phyloP scores from a whole-genome alignment of 2,797 vertebrate species.

The Ctenopoma kingsleyae region DNA sequence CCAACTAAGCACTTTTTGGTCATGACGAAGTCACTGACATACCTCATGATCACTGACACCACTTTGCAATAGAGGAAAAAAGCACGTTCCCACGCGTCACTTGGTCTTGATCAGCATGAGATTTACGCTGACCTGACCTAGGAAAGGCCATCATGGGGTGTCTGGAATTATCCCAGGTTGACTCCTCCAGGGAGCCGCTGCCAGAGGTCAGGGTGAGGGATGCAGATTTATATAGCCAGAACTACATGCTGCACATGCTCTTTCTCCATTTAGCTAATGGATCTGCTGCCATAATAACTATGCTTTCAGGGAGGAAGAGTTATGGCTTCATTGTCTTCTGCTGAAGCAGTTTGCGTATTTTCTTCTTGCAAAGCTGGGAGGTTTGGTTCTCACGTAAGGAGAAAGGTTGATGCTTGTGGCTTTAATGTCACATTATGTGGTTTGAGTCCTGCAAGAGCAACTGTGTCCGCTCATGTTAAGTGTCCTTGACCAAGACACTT shows the following conservation, averaged over 20 bases:
- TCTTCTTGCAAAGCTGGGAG: slow-evolving; percentile 46
- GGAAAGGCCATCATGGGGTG: slow-evolving; percentile 51
- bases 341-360: slow-evolving; percentile 53
- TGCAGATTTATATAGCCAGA: slow-evolving; percentile 66
- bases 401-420: slow-evolving; percentile 4
- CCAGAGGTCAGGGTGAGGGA: slow-evolving; percentile 71
- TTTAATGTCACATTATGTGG: slow-evolving; percentile 11
- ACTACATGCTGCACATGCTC: slow-evolving; percentile 59
- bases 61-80: slow-evolving; percentile 19
- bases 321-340: slow-evolving; percentile 66
- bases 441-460: slow-evolving; percentile 13
- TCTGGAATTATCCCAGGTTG: slow-evolving; percentile 66
- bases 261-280: slow-evolving; percentile 93
- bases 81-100: slow-evolving; percentile 55
- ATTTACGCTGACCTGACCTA: slow-evolving; percentile 78
- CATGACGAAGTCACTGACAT: slow-evolving; percentile 57
- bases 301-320: slow-evolving; percentile 77
- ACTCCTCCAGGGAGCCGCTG: slow-evolving; percentile 47
- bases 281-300: slow-evolving; percentile 86
- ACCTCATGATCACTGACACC: slow-evolving; percentile 32
- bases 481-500: background rate
- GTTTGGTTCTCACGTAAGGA: slow-evolving; percentile 20
- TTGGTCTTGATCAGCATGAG: slow-evolving; percentile 63
- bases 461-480: background rate
- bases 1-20: slow-evolving; percentile 56